phyloP scores from a whole-genome alignment of 1,140 invertebrate genomes.

The Orussus abietinus region DNA sequence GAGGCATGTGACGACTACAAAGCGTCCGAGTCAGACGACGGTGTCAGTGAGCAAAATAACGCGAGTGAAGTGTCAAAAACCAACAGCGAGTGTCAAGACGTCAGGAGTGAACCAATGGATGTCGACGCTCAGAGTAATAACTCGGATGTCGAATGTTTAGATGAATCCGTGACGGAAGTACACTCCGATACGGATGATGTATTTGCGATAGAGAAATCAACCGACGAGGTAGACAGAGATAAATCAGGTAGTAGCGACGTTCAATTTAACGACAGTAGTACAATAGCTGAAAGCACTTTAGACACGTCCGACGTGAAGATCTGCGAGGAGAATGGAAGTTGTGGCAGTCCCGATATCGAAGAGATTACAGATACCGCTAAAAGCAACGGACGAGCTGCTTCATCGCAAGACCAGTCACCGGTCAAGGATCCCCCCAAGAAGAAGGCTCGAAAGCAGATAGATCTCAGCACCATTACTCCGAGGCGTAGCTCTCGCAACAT shows the following conservation, averaged over 20 bases:
- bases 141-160: slow-evolving; percentile 48
- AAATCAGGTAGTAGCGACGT: slow-evolving; percentile 20
- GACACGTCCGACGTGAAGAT: slow-evolving; percentile 42
- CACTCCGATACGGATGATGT: slow-evolving; percentile 7
- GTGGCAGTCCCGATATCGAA: slow-evolving; percentile 46
- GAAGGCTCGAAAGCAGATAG: slow-evolving; percentile 44
- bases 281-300: slow-evolving; percentile 29
- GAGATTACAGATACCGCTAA: slow-evolving; percentile 42
- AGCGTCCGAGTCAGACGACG: slow-evolving; percentile 18
- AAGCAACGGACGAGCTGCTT: slow-evolving; percentile 34
- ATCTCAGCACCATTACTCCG: slow-evolving; percentile 52
- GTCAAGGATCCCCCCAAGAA: slow-evolving; percentile 37
- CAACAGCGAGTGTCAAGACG: slow-evolving; percentile 27
- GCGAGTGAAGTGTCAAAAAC: slow-evolving; percentile 39
- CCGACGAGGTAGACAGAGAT: slow-evolving; percentile 24
- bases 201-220: slow-evolving; percentile 29
- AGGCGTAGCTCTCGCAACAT: slow-evolving; percentile 62
- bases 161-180: slow-evolving; percentile 29
- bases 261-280: slow-evolving; percentile 23
- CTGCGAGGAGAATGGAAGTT: slow-evolving; percentile 48
- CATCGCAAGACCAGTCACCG: slow-evolving; percentile 17
- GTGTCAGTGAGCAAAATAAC: slow-evolving; percentile 34
- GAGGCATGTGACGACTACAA: slow-evolving; percentile 13
- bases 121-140: slow-evolving; percentile 43
- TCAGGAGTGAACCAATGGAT: slow-evolving; percentile 40